These are phyloP conservation scores for Urocyon cinereoargenteus DNA, from an alignment of 2,797 vertebrate genomes.

Conservation along the genomic window DNA sequence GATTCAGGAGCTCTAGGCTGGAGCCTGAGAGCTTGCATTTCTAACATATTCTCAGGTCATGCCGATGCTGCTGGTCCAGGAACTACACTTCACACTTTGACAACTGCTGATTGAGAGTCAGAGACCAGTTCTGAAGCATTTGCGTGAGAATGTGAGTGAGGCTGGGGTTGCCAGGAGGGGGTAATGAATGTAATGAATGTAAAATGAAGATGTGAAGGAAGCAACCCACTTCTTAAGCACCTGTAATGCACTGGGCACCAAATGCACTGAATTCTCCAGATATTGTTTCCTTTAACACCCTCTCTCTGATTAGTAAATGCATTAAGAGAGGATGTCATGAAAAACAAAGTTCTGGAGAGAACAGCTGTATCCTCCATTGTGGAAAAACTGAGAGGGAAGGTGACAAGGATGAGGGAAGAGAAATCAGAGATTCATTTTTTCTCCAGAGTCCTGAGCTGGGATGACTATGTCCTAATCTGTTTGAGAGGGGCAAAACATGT, in stretches of 20 bases:
- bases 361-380: background rate
- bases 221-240: background rate
- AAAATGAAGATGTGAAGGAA: background rate
- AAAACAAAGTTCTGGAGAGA: background rate
- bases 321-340: background rate
- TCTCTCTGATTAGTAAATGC: background rate
- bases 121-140: background rate
- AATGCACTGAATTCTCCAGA: background rate
- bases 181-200: background rate
- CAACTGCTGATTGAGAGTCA: background rate
- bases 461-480: background rate
- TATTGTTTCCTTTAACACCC: background rate
- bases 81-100: background rate
- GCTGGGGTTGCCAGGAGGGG: background rate
- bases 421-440: background rate
- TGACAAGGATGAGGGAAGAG: background rate
- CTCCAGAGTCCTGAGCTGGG: background rate
- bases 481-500: background rate
- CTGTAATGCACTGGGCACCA: too few species aligned
- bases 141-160: background rate
- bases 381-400: background rate
- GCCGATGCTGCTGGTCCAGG: background rate
- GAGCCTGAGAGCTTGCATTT: background rate
- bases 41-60: background rate
- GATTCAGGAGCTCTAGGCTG: background rate